Base-by-base conservation (phyloP, 2,888 invertebrate genomes). In the Morinoia aosen region DNA sequence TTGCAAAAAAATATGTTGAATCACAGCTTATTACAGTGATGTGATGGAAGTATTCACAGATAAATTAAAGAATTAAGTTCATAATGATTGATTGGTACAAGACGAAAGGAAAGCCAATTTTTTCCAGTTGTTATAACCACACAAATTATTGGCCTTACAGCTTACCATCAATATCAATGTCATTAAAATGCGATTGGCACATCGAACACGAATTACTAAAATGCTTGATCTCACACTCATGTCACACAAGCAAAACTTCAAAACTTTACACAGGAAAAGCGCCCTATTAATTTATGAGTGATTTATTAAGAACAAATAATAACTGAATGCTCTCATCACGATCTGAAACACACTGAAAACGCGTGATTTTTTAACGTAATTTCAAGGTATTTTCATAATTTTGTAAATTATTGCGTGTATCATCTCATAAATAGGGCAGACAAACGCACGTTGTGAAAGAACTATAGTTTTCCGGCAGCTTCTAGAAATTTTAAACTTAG, bases 121-220 rank as follows among this genome's bases (percentile, higher is more conserved):
- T 25, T 48, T 33, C 25, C 76, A 33, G 25, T 7, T 7, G 10
- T 33, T 33, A 8, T 76, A 14, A 25, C 76, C 10, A 33, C 76
- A 16, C 25, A 76, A 76, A 33, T 48, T 48, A 76, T 25, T 76
- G 16, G 16, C 0, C 76, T 76, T 76, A 76, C 2, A 10, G 76
- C 25, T 76, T 76, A 76, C 76, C 40, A 90, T 40, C 90, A 90
- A 90, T 90, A 90, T 90, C 90, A 90, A 33, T 76, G 76, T 76
- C 76, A 25, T 76, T 33, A 76, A 76, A 76, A 76, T 76, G 76
- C 76, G 25, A 33, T 25, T 76, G 76, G 76, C 76, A 76, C 76
- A 76, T 76, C 76, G 76, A 76, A 76, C 76, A 76, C 76, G 25
- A 76, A 76, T 76, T 16, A 76, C 19, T 25, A 25, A 76, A 12